These are phyloP conservation scores for Dicaeum eximium DNA, from an alignment of 2,113 vertebrate species.

Conservation along the genomic window DNA sequence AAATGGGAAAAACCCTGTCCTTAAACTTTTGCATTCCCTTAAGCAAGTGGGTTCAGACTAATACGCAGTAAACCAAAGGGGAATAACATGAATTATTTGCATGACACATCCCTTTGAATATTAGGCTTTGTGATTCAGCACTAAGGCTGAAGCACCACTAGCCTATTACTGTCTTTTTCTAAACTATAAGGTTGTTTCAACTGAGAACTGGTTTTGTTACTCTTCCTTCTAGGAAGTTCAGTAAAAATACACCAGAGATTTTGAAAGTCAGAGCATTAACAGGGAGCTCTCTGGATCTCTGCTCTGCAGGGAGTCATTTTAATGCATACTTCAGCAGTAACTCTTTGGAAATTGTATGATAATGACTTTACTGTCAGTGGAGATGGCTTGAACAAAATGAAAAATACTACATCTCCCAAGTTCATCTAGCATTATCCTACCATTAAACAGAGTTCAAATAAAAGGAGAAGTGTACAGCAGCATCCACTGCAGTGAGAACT, in stretches of 20 bases:
- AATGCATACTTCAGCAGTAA: constrained; percentile 40
- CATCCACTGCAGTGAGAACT: not conserved
- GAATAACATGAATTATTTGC: not conserved
- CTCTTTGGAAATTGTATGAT: constrained; percentile 15
- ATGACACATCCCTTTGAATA: not conserved
- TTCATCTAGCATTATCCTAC: constrained; percentile 14
- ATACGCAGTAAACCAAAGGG: not conserved
- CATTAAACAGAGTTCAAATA: constrained; percentile 14
- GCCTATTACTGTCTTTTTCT: not conserved
- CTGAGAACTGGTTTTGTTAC: constrained; percentile 10
- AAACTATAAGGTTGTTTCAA: constrained; percentile 5
- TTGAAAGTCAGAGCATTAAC: not conserved
- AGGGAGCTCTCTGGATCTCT: constrained; percentile 5
- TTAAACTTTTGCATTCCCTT: not conserved
- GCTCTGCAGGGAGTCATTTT: constrained; percentile 45
- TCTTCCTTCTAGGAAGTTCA: not conserved
- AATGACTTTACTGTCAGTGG: constrained; percentile 37
- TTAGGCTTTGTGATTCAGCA: not conserved
- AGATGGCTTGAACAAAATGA: constrained; percentile 15
- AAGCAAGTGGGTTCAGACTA: not conserved
- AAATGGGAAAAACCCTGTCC: not conserved
- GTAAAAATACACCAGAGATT: not conserved
- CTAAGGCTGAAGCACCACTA: not conserved
- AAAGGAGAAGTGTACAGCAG: not conserved
- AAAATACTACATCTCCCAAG: constrained; percentile 14